Percentiles rank a stretch among this genome's conserved stretches.
These are phyloP conservation scores for Lasioglossum marginatum DNA, from an alignment of 2,888 invertebrate genomes.

Conservation along the genomic window DNA sequence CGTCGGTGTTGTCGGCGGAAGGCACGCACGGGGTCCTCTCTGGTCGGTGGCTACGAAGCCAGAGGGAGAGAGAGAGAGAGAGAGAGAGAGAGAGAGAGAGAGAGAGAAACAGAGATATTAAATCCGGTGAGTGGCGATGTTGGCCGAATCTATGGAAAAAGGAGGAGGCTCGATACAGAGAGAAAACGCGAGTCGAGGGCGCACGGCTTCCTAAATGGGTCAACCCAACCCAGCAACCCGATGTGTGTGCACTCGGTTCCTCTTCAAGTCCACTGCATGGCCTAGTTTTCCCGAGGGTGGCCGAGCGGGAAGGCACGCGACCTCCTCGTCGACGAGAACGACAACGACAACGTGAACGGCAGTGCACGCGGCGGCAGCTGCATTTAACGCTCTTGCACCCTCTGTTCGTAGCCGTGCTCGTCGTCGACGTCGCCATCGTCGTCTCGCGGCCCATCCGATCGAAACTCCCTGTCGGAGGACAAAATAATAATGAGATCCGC, in stretches of 20 bases:
- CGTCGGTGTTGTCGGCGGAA: slow-evolving; percentile 2
- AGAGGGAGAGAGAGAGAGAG: background rate
- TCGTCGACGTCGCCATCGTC: slow-evolving; percentile 37
- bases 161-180: slow-evolving; percentile 14
- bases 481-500: slow-evolving; percentile 27
- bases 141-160: background rate
- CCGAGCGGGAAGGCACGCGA: slow-evolving; percentile 39
- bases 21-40: background rate
- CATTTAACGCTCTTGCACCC: background rate
- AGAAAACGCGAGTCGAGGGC: slow-evolving; percentile 49
- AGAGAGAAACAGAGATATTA: slow-evolving; percentile 3
- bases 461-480: slow-evolving; percentile 38
- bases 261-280: slow-evolving; percentile 59
- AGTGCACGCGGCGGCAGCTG: slow-evolving; percentile 1
- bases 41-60: background rate
- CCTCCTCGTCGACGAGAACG: slow-evolving; percentile 6
- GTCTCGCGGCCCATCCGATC: slow-evolving; percentile 38
- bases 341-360: slow-evolving; percentile 7
- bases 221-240: slow-evolving; percentile 74
- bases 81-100: background rate
- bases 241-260: slow-evolving; percentile 62
- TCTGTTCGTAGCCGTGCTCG: slow-evolving; percentile 6
- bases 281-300: slow-evolving; percentile 62
- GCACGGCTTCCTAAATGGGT: slow-evolving; percentile 74
- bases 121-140: slow-evolving; percentile 54